A percentile compares a stretch with the other conserved stretches of the same genome.
Evolutionary conservation across 2,888 invertebrate species (phyloP).

Genomic region (Pammene aurita): DNA sequence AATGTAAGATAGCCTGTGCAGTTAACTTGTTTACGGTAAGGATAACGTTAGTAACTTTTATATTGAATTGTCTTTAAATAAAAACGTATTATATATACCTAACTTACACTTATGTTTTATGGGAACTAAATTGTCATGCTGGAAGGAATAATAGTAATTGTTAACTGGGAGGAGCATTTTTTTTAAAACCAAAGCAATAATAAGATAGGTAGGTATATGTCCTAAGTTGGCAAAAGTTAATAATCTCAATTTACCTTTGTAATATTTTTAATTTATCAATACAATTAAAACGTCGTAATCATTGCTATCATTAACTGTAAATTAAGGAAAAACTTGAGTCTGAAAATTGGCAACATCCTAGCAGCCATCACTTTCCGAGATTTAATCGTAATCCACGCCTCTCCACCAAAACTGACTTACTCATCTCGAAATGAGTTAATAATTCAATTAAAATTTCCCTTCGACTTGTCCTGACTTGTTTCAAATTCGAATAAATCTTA

Average conservation of each 20-base stretch:
- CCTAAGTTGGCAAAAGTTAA: too few species aligned
- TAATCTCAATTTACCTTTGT: too few species aligned
- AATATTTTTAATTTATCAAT: too few species aligned
- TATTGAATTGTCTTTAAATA: too few species aligned
- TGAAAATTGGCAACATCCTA: constrained; percentile 14
- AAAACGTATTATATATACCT: too few species aligned
- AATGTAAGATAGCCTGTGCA: background rate
- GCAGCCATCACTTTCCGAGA: constrained; percentile 18
- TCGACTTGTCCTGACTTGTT: constrained; percentile 76
- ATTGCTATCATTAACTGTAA: background rate
- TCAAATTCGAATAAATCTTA: constrained; percentile 81
- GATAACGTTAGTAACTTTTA: background rate
- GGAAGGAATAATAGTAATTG: background rate
- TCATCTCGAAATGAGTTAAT: constrained; percentile 67
- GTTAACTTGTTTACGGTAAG: constrained; percentile 19
- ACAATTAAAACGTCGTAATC: background rate
- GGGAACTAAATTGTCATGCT: background rate
- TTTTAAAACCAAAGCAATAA: too few species aligned
- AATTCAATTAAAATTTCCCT: constrained; percentile 80
- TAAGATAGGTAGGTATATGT: too few species aligned
- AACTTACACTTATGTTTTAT: background rate
- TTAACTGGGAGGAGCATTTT: too few species aligned
- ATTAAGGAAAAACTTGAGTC: background rate
- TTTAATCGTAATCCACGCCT: constrained; percentile 53
- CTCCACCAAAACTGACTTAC: constrained; percentile 61